These are phyloP conservation scores for Drosophila albomicans DNA, from an alignment of 1,140 invertebrate genomes.

Conservation along the genomic window DNA sequence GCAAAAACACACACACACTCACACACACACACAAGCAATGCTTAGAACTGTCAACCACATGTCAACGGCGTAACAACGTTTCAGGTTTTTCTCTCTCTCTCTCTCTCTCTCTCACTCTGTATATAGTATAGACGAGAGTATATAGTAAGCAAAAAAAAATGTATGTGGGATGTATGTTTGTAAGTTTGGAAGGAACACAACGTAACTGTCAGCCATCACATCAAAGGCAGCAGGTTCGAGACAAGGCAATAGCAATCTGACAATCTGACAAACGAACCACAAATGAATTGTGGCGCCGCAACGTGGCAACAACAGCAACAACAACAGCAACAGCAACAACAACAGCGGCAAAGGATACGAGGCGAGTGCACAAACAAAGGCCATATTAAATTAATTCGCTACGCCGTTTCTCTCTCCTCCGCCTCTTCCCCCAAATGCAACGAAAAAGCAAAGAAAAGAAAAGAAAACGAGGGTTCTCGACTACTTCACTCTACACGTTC, in stretches of 20 bases:
- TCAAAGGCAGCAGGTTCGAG: constrained; percentile 53
- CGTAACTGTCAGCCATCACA: constrained; percentile 63
- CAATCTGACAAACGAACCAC: constrained; percentile 23
- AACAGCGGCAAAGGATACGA: no score
- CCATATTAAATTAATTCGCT: neutral
- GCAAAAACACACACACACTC: constrained; percentile 69
- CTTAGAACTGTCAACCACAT: constrained; percentile 62
- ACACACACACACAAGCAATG: constrained; percentile 16
- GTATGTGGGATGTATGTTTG: neutral
- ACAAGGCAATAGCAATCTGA: constrained; percentile 24
- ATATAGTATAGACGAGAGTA: neutral
- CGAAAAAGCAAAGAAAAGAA: no score
- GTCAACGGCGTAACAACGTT: constrained; percentile 54
- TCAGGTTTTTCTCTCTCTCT: neutral
- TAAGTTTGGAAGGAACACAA: constrained; percentile 13
- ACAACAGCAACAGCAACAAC: no score
- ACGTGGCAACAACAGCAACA: constrained; percentile 1
- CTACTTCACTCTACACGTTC: no score
- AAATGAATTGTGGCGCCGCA: constrained; percentile 36
- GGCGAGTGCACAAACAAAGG: constrained; percentile 7
- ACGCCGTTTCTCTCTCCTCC: no score
- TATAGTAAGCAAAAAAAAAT: neutral
- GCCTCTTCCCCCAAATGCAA: no score
- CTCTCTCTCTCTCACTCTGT: no score
- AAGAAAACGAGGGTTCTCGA: no score